These are phyloP conservation scores for Phataginus tricuspis DNA, from an alignment of 2,797 vertebrate genomes.

Conservation along the genomic window DNA sequence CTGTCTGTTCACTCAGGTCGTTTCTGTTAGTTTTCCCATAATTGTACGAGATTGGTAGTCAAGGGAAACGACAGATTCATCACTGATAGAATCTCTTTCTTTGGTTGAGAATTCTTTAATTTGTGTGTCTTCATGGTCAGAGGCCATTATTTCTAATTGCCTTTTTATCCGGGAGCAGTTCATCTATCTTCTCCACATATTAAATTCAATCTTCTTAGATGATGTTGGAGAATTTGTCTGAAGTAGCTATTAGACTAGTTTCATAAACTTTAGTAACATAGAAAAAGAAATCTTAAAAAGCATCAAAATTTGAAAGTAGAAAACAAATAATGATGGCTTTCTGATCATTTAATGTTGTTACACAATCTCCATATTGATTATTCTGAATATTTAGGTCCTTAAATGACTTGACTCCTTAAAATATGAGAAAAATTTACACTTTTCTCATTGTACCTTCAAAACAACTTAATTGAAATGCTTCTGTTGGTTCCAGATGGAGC, in stretches of 20 bases:
- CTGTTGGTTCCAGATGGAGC: background rate
- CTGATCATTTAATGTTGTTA: background rate
- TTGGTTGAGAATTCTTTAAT: slow-evolving; percentile 76
- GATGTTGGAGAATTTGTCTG: background rate
- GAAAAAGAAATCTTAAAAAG: background rate
- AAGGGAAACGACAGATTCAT: slow-evolving; percentile 78
- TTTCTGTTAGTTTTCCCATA: slow-evolving; percentile 74
- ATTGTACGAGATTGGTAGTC: slow-evolving; percentile 58
- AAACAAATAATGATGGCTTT: background rate
- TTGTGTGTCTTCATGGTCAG: slow-evolving; percentile 60
- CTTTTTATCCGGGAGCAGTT: slow-evolving; percentile 65
- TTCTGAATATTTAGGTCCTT: background rate
- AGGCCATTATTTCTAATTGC: slow-evolving; percentile 71
- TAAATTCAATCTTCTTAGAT: slow-evolving; percentile 71
- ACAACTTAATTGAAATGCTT: background rate
- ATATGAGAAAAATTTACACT: background rate
- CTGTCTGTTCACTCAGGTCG: slow-evolving; percentile 64
- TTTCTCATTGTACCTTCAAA: background rate
- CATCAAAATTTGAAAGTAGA: background rate
- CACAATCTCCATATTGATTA: background rate
- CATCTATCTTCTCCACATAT: slow-evolving; percentile 49
- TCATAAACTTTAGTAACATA: background rate
- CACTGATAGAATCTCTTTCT: slow-evolving; percentile 82
- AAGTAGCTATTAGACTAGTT: background rate
- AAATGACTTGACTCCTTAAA: background rate